Evolutionary conservation across 2,797 vertebrate genomes (phyloP).

Genomic region (Coluber constrictor): DNA sequence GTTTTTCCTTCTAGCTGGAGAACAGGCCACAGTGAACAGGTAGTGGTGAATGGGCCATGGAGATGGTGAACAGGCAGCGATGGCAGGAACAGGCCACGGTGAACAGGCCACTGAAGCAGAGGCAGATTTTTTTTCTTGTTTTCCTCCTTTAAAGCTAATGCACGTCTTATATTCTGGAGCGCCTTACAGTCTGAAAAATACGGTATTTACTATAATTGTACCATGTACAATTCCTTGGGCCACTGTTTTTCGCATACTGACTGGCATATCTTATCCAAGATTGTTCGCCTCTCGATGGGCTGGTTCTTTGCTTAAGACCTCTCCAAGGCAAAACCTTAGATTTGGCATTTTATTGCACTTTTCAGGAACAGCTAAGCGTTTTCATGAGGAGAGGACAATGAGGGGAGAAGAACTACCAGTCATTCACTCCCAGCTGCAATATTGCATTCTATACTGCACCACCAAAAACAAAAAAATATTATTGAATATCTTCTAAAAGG

Average conservation of each 20-base stretch:
- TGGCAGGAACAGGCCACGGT: no score
- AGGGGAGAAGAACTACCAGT: conserved; percentile 57
- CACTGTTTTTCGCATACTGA: conserved; percentile 40
- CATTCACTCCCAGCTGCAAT: conserved; percentile 21
- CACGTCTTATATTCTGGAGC: no score
- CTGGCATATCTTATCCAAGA: conserved; percentile 47
- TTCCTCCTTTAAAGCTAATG: no score
- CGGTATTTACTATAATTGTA: background rate
- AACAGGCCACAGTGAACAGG: no score
- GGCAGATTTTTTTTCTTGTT: no score
- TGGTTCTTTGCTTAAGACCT: conserved; percentile 27
- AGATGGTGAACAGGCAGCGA: no score
- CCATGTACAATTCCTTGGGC: conserved; percentile 24
- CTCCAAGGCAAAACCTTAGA: conserved; percentile 51
- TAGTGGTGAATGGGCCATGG: no score
- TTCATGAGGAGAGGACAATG: conserved; percentile 61
- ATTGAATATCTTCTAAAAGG: conserved; percentile 19
- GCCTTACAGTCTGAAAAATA: no score
- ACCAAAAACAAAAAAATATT: conserved; percentile 30
- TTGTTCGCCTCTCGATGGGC: conserved; percentile 29
- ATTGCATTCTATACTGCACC: conserved; percentile 21
- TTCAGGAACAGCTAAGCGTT: conserved; percentile 45
- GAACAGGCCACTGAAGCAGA: no score
- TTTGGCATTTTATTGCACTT: conserved; percentile 25
- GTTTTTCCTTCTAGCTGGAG: no score